Evolutionary conservation across 2,797 vertebrate genomes (phyloP), one percentile per base, ranked within the genome.

Genomic region (Hoplostethus atlanticus): DNA sequence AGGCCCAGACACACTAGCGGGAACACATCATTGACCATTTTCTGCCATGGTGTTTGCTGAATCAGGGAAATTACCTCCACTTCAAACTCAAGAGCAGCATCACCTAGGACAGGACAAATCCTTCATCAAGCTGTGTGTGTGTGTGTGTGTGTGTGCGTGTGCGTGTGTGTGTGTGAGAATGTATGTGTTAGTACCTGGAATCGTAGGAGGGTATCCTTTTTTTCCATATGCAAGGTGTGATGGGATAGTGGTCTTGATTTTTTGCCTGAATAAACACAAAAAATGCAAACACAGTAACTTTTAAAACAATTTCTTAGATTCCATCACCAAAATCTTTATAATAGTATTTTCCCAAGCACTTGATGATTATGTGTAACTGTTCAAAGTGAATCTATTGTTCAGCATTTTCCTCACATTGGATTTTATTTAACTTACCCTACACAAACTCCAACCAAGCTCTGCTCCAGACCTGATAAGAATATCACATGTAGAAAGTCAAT

Each of bases 191-290:
- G 51, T 95, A 98, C 97, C 97, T 96, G 97, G 98, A 80, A 99
- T 95, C 6, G 94, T 96, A 0, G 97, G 97, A 1, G 96, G 97
- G 25, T 96, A 98, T 68, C 98, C 98, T 89, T 97, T 92, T 83
- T 99, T 99, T 82, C 97, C 98, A 13, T 99, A 99, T 13, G 96
- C 98, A 70, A 99, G 89, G 77, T 97, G 95, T 89, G 97, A 91
- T 51, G 98, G 98, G 78, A 99, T 98, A 76, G 94, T 95, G 73
- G 96, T 94, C 93, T 96, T 97, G 77, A 98, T 95, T 94, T 98
- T 99, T 93, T 98, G 97, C 87, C 98, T 98, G 86, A 62, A 81
- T 15, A 79, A 64, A 76, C 12, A 62, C 12, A 62, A 46, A 64
- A 56, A 61, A 21, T 21, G 21, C 5, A 68, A 4, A 67, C 54